A percentile compares a stretch with the other conserved stretches of the same genome.
Evolutionary conservation across 2,113 vertebrate genomes (phyloP).

Genomic region (Aramus guarauna): DNA sequence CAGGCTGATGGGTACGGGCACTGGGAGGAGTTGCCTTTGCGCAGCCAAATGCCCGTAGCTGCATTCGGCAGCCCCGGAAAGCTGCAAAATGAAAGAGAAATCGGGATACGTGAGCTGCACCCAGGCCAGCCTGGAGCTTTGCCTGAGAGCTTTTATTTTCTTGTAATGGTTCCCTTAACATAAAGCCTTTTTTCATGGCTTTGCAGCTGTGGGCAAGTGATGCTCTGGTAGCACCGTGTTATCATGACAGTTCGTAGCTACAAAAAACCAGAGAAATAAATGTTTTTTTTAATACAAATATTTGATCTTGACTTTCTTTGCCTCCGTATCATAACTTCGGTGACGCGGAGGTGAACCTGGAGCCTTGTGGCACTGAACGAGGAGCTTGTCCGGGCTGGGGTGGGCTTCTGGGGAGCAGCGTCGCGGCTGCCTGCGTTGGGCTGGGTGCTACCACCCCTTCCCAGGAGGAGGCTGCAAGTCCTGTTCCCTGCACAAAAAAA

Average conservation of each 20-base stretch:
- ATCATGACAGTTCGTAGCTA: accelerated
- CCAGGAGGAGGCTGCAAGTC: background rate
- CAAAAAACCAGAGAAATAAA: background rate
- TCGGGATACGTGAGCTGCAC: background rate
- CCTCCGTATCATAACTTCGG: accelerated
- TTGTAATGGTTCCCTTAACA: background rate
- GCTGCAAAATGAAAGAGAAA: background rate
- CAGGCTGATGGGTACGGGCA: background rate
- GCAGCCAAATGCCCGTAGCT: background rate
- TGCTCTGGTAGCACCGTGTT: background rate
- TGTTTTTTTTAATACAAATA: background rate
- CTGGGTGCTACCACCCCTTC: background rate
- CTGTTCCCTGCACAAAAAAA: background rate
- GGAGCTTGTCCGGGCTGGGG: background rate
- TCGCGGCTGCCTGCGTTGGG: accelerated
- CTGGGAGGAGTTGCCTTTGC: background rate
- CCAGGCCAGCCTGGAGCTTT: background rate
- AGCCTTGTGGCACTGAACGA: background rate
- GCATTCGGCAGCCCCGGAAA: background rate
- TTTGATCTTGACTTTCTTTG: background rate
- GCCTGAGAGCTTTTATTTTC: background rate
- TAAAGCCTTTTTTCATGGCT: background rate
- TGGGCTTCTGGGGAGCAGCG: background rate
- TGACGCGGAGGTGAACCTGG: background rate
- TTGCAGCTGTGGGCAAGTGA: background rate